Evolutionary conservation across 2,797 vertebrate genomes (phyloP), one percentile per base, ranked within the genome.

Genomic region (Clamator glandarius): DNA sequence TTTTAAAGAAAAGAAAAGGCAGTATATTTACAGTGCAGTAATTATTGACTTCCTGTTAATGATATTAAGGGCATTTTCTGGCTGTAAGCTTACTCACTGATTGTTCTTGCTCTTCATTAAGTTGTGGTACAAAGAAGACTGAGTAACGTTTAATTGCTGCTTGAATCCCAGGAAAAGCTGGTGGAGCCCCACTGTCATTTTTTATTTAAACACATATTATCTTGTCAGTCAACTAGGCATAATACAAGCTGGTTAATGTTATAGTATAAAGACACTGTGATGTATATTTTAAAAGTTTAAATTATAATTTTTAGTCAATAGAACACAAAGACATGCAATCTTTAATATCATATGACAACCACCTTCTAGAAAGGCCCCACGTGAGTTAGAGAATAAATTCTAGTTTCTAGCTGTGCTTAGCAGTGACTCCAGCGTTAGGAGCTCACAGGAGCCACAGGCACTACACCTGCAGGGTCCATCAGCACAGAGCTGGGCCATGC

Each of bases 181-280:
- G 35, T 89, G 69, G 48, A 93, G 54, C 33, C 29, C 23, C 54
- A 78, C 33, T 50, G 54, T 72, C 35, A 81, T 69, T 94, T 95
- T 93, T 89, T 85, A 75, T 89, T 87, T 84, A 94, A 94, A 89
- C 86, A 93, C 54, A 57, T 59, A 76, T 95, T 76, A 91, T 73
- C 91, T 88, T 82, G 59, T 91, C 95, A 93, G 76, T 91, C 89
- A 94, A 86, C 35, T 21, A 61, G 44, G 24, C 67, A 81, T 19
- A 90, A 64, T 33, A 80, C 28, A 64, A 76, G 33, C 44, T 75
- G 59, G 28, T 55, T 91, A 90, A 77, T n/a, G 23, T 48, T 83
- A 78, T 3, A 93, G 69, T 36, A 69, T 75, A 70, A 35, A 94
- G 58, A 59, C 29, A 78, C 13, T n/a, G 19, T 57, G 68, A 80